These are phyloP conservation scores for Porites lutea DNA, from an alignment of 64 coral and sea anemone genomes.

Conservation along the genomic window DNA sequence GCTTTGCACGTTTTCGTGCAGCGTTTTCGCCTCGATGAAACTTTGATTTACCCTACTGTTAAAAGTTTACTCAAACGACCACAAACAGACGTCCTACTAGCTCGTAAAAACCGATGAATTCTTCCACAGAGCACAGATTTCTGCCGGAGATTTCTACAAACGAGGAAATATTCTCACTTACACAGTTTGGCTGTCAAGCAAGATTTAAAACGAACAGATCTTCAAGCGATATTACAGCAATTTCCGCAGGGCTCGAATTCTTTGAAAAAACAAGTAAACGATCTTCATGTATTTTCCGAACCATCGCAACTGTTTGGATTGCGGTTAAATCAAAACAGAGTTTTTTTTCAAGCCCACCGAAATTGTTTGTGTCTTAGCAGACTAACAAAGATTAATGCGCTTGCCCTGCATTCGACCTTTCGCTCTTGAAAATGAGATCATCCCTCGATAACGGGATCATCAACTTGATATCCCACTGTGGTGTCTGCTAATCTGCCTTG, in stretches of 20 bases:
- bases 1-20: background rate
- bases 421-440: slow-evolving; percentile 57
- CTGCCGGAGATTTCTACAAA: too few relatives aligned
- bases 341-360: background rate
- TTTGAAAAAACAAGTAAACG: slow-evolving; percentile 22
- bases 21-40: background rate
- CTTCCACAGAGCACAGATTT: background rate
- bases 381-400: slow-evolving; percentile 33
- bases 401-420: slow-evolving; percentile 31
- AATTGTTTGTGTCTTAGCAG: background rate
- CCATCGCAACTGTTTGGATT: slow-evolving; percentile 20
- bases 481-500: slow-evolving; percentile 43
- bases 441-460: slow-evolving; percentile 47
- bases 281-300: slow-evolving; percentile 18
- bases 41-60: background rate
- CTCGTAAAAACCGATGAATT: background rate
- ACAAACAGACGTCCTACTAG: background rate
- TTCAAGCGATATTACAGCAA: background rate
- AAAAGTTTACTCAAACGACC: background rate
- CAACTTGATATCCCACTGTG: slow-evolving; percentile 52
- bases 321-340: slow-evolving; percentile 37
- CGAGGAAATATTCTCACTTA: slow-evolving; percentile 15
- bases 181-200: background rate
- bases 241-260: slow-evolving; percentile 30
- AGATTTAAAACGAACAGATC: slow-evolving; percentile 27